Evolutionary conservation across 2,797 vertebrate species (phyloP), one percentile per base, ranked within the genome.

Genomic region (Enteromius paludinosus): DNA sequence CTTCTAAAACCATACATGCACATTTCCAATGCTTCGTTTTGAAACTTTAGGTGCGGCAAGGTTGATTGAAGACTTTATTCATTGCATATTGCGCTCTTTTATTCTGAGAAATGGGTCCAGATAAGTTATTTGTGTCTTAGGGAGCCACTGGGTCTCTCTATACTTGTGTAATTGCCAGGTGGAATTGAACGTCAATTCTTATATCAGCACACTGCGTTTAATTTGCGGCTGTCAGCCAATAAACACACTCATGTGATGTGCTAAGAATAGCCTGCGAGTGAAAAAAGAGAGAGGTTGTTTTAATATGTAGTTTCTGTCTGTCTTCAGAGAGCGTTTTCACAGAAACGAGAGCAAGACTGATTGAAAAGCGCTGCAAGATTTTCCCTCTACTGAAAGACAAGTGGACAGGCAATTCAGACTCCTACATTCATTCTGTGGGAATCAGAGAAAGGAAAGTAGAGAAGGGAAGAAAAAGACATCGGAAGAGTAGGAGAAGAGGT

Each of bases 201-300:
- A 68, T 43, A 56, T 68, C 71, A 45, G 35, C 38, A 43, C 59
- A 45, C 47, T 56, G 80, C 3, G 18, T 33, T 59, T 20, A 75
- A 82, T 82, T 82, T 68, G 47, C 23, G n/a, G 30, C 71, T 81
- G 79, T 74, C 79, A 41, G 71, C 20, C 23, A 82, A 56, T 75
- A 45, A 43, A 76, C 35, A 45, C 38, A 8, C 75, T 82, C 8
- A 41, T 66, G 45, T 56, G 33, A 54, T 66, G 47, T 43, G 47
- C 71, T 68, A 30, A 49, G 20, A 82, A 68, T 73, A 65, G 62
- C 17, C 62, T n/a, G 47, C 0, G 18, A 59, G 35, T 56, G 18
- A 43, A 43, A 68, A 66, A 61, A 18, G 47, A 54, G 47, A 82
- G 35, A 56, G 61, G 17, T 52, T 74, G 33, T 66, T 35, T 43